Evolutionary conservation across 2,888 invertebrate genomes (phyloP).

Genomic region (Apodemia hepburni): DNA sequence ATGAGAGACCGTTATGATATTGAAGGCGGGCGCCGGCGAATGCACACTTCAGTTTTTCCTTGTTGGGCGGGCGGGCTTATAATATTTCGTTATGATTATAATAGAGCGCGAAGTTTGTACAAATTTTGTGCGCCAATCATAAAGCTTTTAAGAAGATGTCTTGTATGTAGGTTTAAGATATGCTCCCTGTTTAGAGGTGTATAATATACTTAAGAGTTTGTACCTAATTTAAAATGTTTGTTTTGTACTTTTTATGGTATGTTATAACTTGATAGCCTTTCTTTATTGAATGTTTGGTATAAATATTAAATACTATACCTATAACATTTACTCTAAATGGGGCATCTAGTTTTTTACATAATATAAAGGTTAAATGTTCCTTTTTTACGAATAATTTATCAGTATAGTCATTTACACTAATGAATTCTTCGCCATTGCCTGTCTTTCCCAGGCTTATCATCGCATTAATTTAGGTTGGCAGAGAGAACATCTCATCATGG

Average conservation of each 20-base stretch:
- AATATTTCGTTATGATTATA: slow-evolving; percentile 74
- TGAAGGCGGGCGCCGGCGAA: slow-evolving; percentile 67
- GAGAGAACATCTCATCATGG: too few relatives aligned
- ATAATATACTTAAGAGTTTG: neutral
- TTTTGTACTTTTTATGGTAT: neutral
- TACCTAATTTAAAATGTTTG: neutral
- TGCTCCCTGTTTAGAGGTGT: neutral
- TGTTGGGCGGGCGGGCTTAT: slow-evolving; percentile 75
- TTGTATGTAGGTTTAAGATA: neutral
- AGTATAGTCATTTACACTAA: too few relatives aligned
- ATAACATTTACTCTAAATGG: neutral
- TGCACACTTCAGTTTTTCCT: slow-evolving; percentile 60
- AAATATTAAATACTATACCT: too few relatives aligned
- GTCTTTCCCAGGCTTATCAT: too few relatives aligned
- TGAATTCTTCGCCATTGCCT: too few relatives aligned
- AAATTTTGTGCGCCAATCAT: slow-evolving; percentile 38
- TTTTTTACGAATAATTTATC: too few relatives aligned
- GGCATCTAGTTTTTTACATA: neutral
- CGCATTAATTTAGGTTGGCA: too few relatives aligned
- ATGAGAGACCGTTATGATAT: slow-evolving; percentile 79
- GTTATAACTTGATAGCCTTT: neutral
- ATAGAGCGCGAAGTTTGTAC: slow-evolving; percentile 48
- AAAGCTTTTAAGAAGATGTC: slow-evolving; percentile 14
- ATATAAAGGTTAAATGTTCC: too few relatives aligned
- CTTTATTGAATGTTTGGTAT: neutral